Evolutionary conservation across 2,797 vertebrate species (phyloP).

Genomic region (Halcyon badia): DNA sequence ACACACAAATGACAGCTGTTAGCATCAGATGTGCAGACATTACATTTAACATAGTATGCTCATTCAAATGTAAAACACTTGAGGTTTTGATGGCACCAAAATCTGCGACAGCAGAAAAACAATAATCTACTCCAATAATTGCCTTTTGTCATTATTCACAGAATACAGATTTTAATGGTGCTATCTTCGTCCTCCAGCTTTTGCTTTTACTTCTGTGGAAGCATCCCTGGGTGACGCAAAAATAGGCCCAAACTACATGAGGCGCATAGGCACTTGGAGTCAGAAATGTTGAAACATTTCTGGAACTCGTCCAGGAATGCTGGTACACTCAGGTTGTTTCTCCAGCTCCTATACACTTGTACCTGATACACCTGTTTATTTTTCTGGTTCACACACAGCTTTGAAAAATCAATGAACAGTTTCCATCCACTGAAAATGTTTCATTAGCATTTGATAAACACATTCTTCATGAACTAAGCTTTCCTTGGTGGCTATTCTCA

Average conservation of each 20-base stretch:
- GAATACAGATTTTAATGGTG: neutral
- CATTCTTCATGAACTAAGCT: neutral
- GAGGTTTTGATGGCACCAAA: neutral
- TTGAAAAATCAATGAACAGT: constrained; percentile 26
- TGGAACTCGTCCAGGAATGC: neutral
- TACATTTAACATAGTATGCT: neutral
- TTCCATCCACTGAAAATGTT: neutral
- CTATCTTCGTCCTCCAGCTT: neutral
- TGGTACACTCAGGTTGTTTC: neutral
- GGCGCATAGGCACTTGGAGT: neutral
- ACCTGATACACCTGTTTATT: neutral
- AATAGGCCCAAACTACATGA: neutral
- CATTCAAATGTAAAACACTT: neutral
- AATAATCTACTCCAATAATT: neutral
- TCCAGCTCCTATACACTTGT: neutral
- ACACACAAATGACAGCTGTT: neutral
- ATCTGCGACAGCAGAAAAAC: neutral
- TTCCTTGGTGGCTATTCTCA: neutral
- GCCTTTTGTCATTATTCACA: neutral
- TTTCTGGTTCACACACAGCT: neutral
- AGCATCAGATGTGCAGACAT: neutral
- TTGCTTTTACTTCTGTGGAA: neutral
- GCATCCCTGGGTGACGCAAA: neutral
- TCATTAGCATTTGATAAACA: constrained; percentile 36
- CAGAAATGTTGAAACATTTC: neutral